Evolutionary conservation across 2,797 vertebrate species (phyloP), one percentile per base, ranked within the genome.

Genomic region (Coilia nasus): DNA sequence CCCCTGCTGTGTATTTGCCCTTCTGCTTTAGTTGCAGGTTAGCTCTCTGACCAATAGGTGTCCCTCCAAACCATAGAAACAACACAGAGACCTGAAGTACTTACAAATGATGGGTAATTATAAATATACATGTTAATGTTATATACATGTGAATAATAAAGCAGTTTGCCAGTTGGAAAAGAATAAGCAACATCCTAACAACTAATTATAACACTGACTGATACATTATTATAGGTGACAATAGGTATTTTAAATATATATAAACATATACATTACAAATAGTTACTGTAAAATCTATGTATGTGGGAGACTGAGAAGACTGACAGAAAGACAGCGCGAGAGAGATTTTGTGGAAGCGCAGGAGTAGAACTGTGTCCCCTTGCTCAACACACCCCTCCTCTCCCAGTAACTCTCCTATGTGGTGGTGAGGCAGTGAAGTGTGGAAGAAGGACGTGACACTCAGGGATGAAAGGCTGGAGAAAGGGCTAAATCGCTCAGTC

Each of bases 11-110:
- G 71, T 2, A 6, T 9, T 23, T 9, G 5, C 23, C 23, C 19
- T 78, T 19, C 17, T 78, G 71, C 31, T 44, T 44, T 21, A 78
- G 71, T 35, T 78, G 71, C 71, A 78, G 35, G 15, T 44, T 44
- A 44, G 5, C 7, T 15, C 17, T 57, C 23, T 88, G 90, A 94
- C 97, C 98, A 96, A 97, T 96, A 99, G 98, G 95, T 97, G 98
- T 96, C 97, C 93, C 96, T 97, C 95, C 96, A 98, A 97, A 96
- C 97, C 97, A 96, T 88, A 85, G 86, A 94, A 95, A 94, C 78
- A 21, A n/a, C 82, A 21, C 81, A 59, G 62, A 15, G 50, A 47
- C 78, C 81, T 85, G 86, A 87, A 44, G 35, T 75, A 35, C 31
- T 78, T 17, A 17, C 7, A 31, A 78, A 41, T 15, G 12, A 1